Base-by-base conservation (phyloP, 2,797 vertebrate species). In the Hydrophis major region DNA sequence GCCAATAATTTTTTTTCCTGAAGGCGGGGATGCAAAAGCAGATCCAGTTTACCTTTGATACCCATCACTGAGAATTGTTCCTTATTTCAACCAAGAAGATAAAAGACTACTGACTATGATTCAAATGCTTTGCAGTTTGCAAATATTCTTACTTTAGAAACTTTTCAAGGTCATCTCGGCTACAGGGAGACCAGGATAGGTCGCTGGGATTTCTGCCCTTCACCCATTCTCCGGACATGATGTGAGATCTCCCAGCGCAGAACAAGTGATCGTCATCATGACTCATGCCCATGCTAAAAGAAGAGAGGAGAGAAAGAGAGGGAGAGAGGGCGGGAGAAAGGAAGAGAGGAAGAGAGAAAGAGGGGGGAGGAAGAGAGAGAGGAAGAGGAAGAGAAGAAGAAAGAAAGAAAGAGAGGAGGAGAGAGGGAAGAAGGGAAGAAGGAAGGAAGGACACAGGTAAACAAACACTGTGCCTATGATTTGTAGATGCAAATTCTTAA, bases 161-260 rank as follows among this genome's bases (percentile, higher is more conserved):
- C 94, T 98, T 99, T 95, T 99, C 98, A 47, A 99, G 98, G 97
- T 99, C 99, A 0, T 98, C 98, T 0, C 98, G 98, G 95, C 99
- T 99, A 97, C 99, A 99, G 78, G 99, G 98, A 32, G 99, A 99
- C 99, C 99, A 99, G 83, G 99, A 98, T 20, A 99, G 98, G 96
- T 99, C 99, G 8, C 99, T 99, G 95, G 99, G 99, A 95, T 99
- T 99, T 86, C 99, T 98, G 90, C 99, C 99, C 95, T 99, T 99
- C 95, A 99, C 98, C 99, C 99, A 99, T 93, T 99, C 99, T 93
- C 99, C 99, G 0, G 99, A 99, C 99, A 99, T 99, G 96, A 99
- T 99, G 96, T 99, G 99, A 53, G 99, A 99, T 95, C 98, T 98
- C 59, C 99, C 98, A 0, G 98, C 98, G 86, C 99, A 99, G 86